Base-by-base conservation (phyloP, 2,113 vertebrate species). In the Rhinopomastus cyanomelas region DNA sequence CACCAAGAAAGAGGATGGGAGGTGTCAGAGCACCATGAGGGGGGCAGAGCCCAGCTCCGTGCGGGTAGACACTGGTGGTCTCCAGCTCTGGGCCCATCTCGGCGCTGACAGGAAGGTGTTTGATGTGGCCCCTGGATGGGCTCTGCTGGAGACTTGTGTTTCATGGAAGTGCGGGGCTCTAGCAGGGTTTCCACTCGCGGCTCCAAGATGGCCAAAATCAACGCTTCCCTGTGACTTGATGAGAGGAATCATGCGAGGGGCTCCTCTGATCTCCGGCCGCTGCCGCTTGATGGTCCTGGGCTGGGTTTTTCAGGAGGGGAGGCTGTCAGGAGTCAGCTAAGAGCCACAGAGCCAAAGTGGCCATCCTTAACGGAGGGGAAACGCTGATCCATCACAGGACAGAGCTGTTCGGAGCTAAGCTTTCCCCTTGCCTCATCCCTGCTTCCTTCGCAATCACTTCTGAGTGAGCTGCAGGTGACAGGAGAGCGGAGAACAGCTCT, bases 11-110 rank as follows among this genome's bases (percentile, higher is more conserved):
- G 17, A 22, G 27, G 22, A 66, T 11, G 1, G 66, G 64, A 75
- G 20, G 59, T 9, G 42, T 8, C 26, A 12, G 19, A 67, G 21
- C 37, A 13, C 57, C 13, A 65, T 2, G 5, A 23, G 46, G 29
- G 32, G 25, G 37, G 36, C 25, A 2, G 46, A 37, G 37, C 12
- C 29, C 22, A 9, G 25, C 16, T 72, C 25, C 5, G 0, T 0
- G 0, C 3, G 44, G 22, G 7, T 5, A 7, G 52, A 18, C 1
- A 5, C 12, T 1, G 67, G 39, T 12, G 7, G 4, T 4, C 18
- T 26, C n/a, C 14, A 5, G 19, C 25, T 32, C 39, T 30, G 71
- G 71, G 6, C 22, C 46, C 46, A 5, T 16, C 44, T 37, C 4
- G 0, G 22, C 23, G 3, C 19, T 30, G 37, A 5, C 3, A 8